Conservation (phyloP, 2,113 vertebrate genomes). For the Garra rufa region DNA sequence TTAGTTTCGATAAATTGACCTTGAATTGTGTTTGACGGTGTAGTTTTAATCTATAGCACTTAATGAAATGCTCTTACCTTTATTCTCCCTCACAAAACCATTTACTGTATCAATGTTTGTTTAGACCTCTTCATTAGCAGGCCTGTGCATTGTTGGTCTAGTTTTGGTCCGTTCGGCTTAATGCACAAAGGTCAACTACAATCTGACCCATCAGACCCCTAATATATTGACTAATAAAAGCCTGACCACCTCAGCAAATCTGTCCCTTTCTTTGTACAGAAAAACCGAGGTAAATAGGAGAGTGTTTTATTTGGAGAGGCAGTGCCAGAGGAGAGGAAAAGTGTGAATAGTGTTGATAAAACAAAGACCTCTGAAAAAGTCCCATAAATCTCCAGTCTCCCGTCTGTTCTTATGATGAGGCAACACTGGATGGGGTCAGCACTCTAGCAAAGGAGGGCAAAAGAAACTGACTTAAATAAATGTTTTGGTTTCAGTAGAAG, state of each 20-base stretch:
- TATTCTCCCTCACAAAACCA: constrained; percentile 34
- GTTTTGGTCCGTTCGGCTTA: constrained; percentile 62
- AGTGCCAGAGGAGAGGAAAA: not conserved
- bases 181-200: constrained; percentile 73
- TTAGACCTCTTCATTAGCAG: constrained; percentile 68
- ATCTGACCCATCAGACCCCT: constrained; percentile 60
- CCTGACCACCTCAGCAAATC: constrained; percentile 76
- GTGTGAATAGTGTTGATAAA: not conserved
- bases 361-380: not conserved
- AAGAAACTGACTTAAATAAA: not conserved
- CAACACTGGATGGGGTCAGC: not conserved
- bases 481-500: not conserved
- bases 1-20: constrained; percentile 72
- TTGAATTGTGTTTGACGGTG: constrained; percentile 67
- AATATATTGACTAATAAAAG: constrained; percentile 70
- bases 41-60: constrained; percentile 66
- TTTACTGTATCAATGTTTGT: constrained; percentile 69
- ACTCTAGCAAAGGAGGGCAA: not conserved
- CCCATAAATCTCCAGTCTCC: not conserved
- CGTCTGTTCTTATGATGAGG: not conserved
- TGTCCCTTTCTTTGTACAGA: constrained; percentile 73
- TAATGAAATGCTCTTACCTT: constrained; percentile 71
- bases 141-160: not conserved
- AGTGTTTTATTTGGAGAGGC: not conserved
- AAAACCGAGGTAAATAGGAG: constrained; percentile 13